Base-by-base conservation (phyloP, 2,888 invertebrate species). In the Cheilosia urbana region DNA sequence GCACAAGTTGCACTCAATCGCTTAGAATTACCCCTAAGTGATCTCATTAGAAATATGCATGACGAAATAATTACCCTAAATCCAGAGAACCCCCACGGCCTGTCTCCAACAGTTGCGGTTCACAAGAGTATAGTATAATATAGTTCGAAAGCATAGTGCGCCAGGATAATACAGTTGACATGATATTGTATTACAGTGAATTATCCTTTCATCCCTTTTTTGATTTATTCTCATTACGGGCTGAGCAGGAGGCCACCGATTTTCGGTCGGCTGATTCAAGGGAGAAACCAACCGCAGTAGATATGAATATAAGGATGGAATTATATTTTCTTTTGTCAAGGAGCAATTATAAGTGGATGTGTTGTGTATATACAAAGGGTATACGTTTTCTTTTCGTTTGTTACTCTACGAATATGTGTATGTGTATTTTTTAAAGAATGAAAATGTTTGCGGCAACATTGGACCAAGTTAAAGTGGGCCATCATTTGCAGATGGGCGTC, bases 171-270 rank as follows among this genome's bases (percentile, higher is more conserved):
- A 84, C 45, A 69, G 85, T 87, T 87, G 77, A 87, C 82, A 87
- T 82, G 85, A 87, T 87, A 82, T 87, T 77, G 68, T 77, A 82
- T 87, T 87, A 87, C 85, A 82, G 9, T 58, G 68, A 82, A 87
- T 77, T 82, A 87, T 87, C 62, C 85, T 87, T 87, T 87, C 82
- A 82, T 82, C 85, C 85, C 82, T 77, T 77, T 80, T 81, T 77
- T 82, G 76, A 82, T 87, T 87, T 77, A 82, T 68, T 77, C 77
- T 65, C 72, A 77, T 87, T 87, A 81, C 40, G 51, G 51, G n/a
- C 85, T 57, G 63, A 63, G 66, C 85, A 77, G 85, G 82, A 87
- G 76, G 85, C 71, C 62, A 85, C 45, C 42, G 47, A 66, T 71
- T 71, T 80, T 75, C 69, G 75, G 71, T 80, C 42, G 66, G 42